Percentiles rank a stretch among this genome's conserved stretches.
phyloP scores from a whole-genome alignment of 2,797 vertebrate species.

The Syngnathus rostellatus region DNA sequence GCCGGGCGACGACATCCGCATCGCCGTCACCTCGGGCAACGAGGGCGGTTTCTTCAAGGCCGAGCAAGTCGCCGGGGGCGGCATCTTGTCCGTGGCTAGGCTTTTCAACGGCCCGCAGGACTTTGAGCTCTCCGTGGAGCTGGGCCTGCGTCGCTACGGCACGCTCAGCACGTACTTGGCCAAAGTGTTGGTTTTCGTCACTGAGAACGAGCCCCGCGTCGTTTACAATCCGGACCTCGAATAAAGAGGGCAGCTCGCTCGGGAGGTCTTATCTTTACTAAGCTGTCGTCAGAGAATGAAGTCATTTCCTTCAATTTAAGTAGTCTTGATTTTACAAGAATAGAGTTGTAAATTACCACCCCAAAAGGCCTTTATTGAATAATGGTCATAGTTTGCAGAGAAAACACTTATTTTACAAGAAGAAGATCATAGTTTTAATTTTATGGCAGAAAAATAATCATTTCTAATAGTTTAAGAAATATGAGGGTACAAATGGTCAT shows the following conservation, averaged over 20 bases:
- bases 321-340: neutral
- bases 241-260: slow-evolving; percentile 19
- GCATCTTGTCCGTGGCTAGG: slow-evolving; percentile 81
- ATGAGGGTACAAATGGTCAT: no score
- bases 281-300: neutral
- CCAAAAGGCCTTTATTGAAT: neutral
- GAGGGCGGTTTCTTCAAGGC: slow-evolving; percentile 83
- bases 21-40: slow-evolving; percentile 84
- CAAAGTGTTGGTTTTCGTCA: slow-evolving; percentile 87
- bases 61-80: slow-evolving; percentile 73
- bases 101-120: slow-evolving; percentile 78
- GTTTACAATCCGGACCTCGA: slow-evolving; percentile 43
- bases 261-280: slow-evolving; percentile 23
- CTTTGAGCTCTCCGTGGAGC: slow-evolving; percentile 84
- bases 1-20: slow-evolving; percentile 83
- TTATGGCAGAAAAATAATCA: no score
- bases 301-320: neutral
- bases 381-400: neutral
- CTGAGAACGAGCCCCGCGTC: slow-evolving; percentile 70
- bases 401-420: neutral
- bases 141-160: slow-evolving; percentile 80
- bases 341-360: neutral
- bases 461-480: no score
- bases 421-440: neutral
- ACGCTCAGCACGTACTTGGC: slow-evolving; percentile 80